Conservation (phyloP, 2,888 invertebrate species). For the Tupiocoris notatus region DNA sequence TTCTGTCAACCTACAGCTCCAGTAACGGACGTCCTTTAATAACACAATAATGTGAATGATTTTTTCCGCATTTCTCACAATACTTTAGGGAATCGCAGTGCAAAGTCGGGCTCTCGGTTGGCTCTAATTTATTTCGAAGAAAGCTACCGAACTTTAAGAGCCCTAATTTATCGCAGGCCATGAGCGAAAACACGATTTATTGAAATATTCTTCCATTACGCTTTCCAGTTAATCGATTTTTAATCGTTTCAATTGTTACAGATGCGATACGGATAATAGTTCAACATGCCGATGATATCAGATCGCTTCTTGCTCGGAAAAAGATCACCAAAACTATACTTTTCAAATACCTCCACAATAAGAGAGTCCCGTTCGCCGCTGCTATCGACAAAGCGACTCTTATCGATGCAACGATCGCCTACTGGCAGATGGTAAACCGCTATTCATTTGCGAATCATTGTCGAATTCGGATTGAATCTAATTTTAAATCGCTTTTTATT, state of each 20-base stretch:
- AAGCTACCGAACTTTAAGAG: too few species aligned
- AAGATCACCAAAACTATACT: slow-evolving; percentile 59
- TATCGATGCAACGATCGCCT: slow-evolving; percentile 55
- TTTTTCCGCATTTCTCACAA: too few species aligned
- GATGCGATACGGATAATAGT: slow-evolving; percentile 59
- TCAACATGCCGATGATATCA: slow-evolving; percentile 56
- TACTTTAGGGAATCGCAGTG: too few species aligned
- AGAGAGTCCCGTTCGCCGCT: slow-evolving; percentile 55
- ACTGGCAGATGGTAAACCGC: slow-evolving; percentile 53
- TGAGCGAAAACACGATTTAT: too few species aligned
- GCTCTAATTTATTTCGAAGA: too few species aligned
- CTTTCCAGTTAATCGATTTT: too few species aligned
- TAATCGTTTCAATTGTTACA: slow-evolving; percentile 51
- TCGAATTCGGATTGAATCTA: neutral
- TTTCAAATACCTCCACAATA: slow-evolving; percentile 58
- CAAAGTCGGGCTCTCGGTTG: too few species aligned
- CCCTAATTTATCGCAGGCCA: too few species aligned
- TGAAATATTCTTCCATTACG: too few species aligned
- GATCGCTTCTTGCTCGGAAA: slow-evolving; percentile 58
- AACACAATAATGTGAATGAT: too few species aligned
- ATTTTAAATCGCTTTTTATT: neutral
- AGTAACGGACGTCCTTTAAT: too few species aligned
- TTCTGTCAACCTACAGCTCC: too few species aligned
- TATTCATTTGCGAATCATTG: neutral
- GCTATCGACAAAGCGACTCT: slow-evolving; percentile 59